A percentile compares a stretch with the other conserved stretches of the same genome.
phyloP scores from a whole-genome alignment of 2,797 vertebrate species.

The Sebastes ruberrimus region DNA sequence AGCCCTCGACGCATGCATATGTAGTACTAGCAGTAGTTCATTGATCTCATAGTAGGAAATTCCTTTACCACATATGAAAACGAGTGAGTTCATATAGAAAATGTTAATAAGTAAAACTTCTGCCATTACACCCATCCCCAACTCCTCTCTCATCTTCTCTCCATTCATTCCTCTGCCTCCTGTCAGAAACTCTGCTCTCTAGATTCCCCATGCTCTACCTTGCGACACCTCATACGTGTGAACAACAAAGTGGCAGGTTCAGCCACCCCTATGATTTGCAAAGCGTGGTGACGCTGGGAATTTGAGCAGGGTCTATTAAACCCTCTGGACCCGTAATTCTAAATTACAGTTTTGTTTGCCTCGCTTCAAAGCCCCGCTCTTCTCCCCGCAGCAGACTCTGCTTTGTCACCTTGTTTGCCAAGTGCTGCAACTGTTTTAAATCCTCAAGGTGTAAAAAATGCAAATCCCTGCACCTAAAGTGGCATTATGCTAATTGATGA shows the following conservation, averaged over 20 bases:
- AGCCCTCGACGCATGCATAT: slow-evolving; percentile 20
- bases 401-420: slow-evolving; percentile 68
- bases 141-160: neutral
- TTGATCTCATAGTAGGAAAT: slow-evolving; percentile 11
- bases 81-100: neutral
- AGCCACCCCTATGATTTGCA: slow-evolving; percentile 56
- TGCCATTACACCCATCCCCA: neutral
- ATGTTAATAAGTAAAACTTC: slow-evolving; percentile 6
- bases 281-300: slow-evolving; percentile 40
- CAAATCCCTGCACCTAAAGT: slow-evolving; percentile 59
- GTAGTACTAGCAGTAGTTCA: slow-evolving; percentile 16
- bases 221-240: neutral
- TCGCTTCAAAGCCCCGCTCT: slow-evolving; percentile 51
- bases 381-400: slow-evolving; percentile 26
- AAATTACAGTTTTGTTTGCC: slow-evolving; percentile 70
- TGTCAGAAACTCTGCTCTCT: neutral
- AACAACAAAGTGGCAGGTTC: slow-evolving; percentile 47
- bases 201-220: neutral
- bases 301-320: slow-evolving; percentile 57
- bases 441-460: slow-evolving; percentile 64
- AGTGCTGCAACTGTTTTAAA: slow-evolving; percentile 56
- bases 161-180: neutral
- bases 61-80: slow-evolving; percentile 15
- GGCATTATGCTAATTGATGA: slow-evolving; percentile 71
- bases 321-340: slow-evolving; percentile 47